Evolutionary conservation across 1,140 invertebrate species (phyloP).

Genomic region (Diploscapter pachys): DNA sequence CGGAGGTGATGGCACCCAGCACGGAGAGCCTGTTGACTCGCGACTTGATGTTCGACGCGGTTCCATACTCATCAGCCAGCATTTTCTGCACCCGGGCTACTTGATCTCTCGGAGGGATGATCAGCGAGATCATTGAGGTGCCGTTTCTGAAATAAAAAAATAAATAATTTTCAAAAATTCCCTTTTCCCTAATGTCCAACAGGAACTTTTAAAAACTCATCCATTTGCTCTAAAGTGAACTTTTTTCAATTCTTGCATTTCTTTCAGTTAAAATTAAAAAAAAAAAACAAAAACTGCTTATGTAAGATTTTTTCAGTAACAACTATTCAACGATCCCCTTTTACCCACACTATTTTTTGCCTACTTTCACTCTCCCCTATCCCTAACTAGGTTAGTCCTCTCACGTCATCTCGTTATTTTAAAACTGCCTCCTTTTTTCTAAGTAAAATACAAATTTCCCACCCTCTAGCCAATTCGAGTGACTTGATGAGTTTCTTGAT

Average conservation of each 20-base stretch:
- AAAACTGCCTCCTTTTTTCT: no score
- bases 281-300: no score
- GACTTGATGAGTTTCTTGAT: slow-evolving; percentile 99
- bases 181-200: background rate
- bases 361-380: no score
- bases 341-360: no score
- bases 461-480: slow-evolving; percentile 98
- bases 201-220: no score
- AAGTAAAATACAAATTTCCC: slow-evolving; percentile 61
- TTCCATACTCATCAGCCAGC: slow-evolving; percentile 99
- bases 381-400: no score
- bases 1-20: slow-evolving; percentile 96
- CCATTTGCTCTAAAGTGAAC: no score
- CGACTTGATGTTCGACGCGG: slow-evolving; percentile 98
- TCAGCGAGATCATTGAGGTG: slow-evolving; percentile 99
- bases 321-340: no score
- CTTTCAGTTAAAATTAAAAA: no score
- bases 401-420: no score
- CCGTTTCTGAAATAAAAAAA: slow-evolving; percentile 77
- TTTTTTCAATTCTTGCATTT: no score
- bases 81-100: slow-evolving; percentile 98
- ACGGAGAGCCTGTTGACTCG: slow-evolving; percentile 96
- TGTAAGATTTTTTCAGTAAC: no score
- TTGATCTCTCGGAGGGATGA: slow-evolving; percentile 99
- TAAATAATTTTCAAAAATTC: background rate